These are phyloP conservation scores for Yasuhikotakia modesta DNA, from an alignment of 2,797 vertebrate genomes.

Conservation along the genomic window DNA sequence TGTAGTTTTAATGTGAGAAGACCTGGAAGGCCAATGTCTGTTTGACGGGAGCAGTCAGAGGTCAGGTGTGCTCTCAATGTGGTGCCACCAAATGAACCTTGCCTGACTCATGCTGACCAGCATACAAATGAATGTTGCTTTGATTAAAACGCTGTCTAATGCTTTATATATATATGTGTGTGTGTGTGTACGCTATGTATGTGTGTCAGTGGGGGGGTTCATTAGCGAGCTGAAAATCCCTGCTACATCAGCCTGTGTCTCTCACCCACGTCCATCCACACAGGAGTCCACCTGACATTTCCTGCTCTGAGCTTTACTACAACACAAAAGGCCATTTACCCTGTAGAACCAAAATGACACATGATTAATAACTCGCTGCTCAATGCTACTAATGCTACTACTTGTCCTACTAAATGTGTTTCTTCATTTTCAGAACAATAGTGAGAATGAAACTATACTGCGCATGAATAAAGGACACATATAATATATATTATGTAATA, in stretches of 20 bases:
- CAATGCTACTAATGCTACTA: too few relatives aligned
- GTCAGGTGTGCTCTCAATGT: conserved; percentile 26
- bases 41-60: neutral
- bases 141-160: neutral
- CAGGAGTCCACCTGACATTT: conserved; percentile 46
- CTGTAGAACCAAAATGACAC: neutral
- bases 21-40: conserved; percentile 19
- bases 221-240: conserved; percentile 34
- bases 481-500: too few relatives aligned
- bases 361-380: neutral
- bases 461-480: neutral
- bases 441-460: neutral
- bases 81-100: conserved; percentile 3
- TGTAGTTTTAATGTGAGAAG: neutral
- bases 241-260: conserved; percentile 26
- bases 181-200: conserved; percentile 39
- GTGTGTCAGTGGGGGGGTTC: conserved; percentile 26
- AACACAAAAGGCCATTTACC: conserved; percentile 26
- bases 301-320: conserved; percentile 22
- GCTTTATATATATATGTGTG: conserved; percentile 24
- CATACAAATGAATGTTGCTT: neutral
- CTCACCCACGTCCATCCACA: conserved; percentile 34
- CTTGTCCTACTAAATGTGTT: neutral
- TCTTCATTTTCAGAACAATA: neutral
- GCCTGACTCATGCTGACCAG: neutral